Conservation (phyloP, 1,140 invertebrate species). For the Teleopsis dalmanni region DNA sequence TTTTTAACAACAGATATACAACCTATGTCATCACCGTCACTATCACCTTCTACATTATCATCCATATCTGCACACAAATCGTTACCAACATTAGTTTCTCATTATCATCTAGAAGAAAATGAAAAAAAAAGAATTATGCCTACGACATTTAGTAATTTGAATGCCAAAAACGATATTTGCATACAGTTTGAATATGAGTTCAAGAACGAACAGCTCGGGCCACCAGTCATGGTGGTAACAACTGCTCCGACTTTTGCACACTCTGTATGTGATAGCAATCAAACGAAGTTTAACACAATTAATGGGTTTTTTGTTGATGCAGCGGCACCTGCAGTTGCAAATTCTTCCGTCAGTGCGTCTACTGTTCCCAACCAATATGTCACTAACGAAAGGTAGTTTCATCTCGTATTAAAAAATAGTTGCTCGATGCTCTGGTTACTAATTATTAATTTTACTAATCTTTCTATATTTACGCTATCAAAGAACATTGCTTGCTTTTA, state of each 20-base stretch:
- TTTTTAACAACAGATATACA: conserved; percentile 8
- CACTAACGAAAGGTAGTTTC: too few species aligned
- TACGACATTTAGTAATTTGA: conserved; percentile 12
- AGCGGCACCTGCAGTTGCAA: not conserved
- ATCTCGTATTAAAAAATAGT: too few species aligned
- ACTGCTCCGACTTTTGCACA: conserved; percentile 12
- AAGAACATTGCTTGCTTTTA: too few species aligned
- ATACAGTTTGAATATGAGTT: conserved; percentile 37
- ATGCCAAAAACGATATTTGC: conserved; percentile 21
- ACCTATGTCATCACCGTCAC: conserved; percentile 2
- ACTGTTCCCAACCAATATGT: not conserved
- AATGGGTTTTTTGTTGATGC: conserved; percentile 1
- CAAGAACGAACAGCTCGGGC: conserved; percentile 36
- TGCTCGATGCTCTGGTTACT: too few species aligned
- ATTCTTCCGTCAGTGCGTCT: not conserved
- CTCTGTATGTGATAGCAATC: not conserved
- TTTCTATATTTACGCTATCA: too few species aligned
- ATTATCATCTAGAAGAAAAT: not conserved
- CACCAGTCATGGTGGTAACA: conserved; percentile 30
- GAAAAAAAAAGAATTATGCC: conserved; percentile 7
- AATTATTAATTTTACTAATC: too few species aligned
- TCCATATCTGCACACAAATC: not conserved
- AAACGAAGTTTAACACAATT: not conserved
- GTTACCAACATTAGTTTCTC: not conserved
- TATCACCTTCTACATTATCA: conserved; percentile 2